These are phyloP conservation scores for Centruroides vittatus DNA, from an alignment of 1,140 invertebrate species.

Conservation along the genomic window DNA sequence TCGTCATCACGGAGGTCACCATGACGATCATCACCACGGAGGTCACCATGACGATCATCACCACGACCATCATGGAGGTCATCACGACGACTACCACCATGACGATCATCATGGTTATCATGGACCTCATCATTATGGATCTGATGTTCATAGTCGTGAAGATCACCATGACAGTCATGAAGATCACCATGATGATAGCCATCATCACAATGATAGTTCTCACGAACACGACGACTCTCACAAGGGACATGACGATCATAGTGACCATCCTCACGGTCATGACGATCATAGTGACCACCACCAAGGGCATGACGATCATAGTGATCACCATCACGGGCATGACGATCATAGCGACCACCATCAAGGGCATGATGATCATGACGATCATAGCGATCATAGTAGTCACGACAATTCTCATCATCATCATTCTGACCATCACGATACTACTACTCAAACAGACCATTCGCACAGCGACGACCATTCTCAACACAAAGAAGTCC, in stretches of 20 bases:
- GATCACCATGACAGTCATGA: too few species aligned
- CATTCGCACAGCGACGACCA: background rate
- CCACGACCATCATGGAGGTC: too few species aligned
- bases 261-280: background rate
- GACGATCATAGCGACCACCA: background rate
- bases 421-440: background rate
- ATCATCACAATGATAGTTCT: background rate
- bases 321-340: too few species aligned
- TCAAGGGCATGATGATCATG: background rate
- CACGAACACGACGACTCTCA: background rate
- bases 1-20: background rate
- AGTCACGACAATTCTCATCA: background rate
- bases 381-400: background rate
- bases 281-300: background rate
- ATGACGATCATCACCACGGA: background rate
- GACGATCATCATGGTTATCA: background rate
- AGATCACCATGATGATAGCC: background rate
- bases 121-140: background rate
- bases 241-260: background rate
- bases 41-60: background rate
- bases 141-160: too few species aligned
- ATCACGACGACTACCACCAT: too few species aligned
- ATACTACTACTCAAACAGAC: background rate
- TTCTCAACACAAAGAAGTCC: background rate
- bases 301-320: background rate